Evolutionary conservation across 1,140 invertebrate genomes (phyloP).

Genomic region (Arion vulgaris): DNA sequence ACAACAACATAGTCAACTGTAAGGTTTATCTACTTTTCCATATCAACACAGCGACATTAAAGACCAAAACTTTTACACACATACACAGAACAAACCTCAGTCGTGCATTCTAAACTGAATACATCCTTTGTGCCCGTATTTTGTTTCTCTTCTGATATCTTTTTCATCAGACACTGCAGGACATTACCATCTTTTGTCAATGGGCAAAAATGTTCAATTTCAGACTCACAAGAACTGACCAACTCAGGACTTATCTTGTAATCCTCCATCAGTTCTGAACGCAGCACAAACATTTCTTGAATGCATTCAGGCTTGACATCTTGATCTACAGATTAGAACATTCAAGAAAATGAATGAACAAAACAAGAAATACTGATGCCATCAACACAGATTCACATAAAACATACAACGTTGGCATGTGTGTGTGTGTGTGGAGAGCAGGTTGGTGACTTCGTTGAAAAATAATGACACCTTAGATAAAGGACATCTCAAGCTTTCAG

Average conservation of each 20-base stretch:
- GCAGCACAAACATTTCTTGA: conserved; percentile 90
- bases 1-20: no score
- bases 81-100: conserved; percentile 45
- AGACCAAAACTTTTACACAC: background rate
- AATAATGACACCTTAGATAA: no score
- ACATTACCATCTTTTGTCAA: conserved; percentile 88
- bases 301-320: conserved; percentile 82
- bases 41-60: background rate
- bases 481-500: no score
- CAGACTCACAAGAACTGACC: conserved; percentile 85
- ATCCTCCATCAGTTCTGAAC: conserved; percentile 92
- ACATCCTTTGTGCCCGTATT: conserved; percentile 5
- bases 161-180: conserved; percentile 96
- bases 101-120: conserved; percentile 49
- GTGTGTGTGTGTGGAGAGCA: no score
- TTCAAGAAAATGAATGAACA: no score
- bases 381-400: no score
- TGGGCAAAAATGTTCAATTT: conserved; percentile 79
- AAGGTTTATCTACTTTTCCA: no score
- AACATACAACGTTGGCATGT: no score
- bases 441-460: no score
- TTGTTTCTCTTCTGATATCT: conserved; percentile 75
- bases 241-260: conserved; percentile 93
- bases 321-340: conserved; percentile 68
- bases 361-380: no score